phyloP scores from a whole-genome alignment of 2,113 vertebrate species.

The Aphelocoma coerulescens region DNA sequence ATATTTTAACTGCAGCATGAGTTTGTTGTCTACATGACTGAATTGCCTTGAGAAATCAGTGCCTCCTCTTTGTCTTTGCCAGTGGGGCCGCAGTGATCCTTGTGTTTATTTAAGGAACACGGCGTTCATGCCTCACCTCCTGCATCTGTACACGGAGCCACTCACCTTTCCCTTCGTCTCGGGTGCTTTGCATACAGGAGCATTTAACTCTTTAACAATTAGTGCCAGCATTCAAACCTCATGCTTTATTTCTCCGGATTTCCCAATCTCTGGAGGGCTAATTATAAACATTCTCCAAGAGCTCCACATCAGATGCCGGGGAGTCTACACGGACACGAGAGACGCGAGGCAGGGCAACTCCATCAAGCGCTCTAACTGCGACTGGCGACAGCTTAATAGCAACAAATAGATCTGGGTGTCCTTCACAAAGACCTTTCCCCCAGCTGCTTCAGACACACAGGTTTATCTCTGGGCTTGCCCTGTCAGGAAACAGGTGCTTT shows the following conservation, averaged over 20 bases:
- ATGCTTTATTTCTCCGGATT: background rate
- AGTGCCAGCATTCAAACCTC: background rate
- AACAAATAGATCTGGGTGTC: conserved; percentile 46
- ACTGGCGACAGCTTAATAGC: background rate
- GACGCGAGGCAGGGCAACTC: background rate
- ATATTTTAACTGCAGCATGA: background rate
- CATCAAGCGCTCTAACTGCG: background rate
- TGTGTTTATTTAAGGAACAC: background rate
- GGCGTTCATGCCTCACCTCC: conserved; percentile 5
- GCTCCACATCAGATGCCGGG: background rate
- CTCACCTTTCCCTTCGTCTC: background rate
- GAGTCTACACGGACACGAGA: background rate
- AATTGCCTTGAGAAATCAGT: background rate
- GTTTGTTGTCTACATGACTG: conserved; percentile 46
- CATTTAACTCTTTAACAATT: conserved; percentile 39
- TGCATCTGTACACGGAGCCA: background rate
- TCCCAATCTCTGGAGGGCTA: conserved; percentile 34
- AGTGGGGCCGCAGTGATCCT: background rate
- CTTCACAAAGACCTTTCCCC: conserved; percentile 66
- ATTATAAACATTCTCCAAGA: conserved; percentile 24
- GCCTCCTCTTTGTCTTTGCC: conserved; percentile 53
- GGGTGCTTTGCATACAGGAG: background rate
- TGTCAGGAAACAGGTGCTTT: conserved; percentile 80
- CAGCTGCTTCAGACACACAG: conserved; percentile 56
- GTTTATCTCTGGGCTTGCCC: conserved; percentile 34